Conservation (phyloP, 2,888 invertebrate genomes). For the Matsumyia berberina region DNA sequence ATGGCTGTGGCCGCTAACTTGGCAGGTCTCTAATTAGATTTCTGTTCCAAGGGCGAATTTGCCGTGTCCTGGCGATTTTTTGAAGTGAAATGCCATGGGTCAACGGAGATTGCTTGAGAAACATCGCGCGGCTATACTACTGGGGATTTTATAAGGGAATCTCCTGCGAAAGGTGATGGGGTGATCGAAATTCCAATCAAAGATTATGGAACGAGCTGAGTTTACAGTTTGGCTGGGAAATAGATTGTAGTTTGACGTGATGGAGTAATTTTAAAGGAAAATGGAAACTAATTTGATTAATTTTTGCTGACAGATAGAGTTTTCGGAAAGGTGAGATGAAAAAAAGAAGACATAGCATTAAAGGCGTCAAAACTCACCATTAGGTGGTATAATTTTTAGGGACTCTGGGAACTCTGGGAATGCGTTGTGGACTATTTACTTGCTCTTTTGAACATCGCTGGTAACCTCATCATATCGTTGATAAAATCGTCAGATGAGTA, state of each 20-base stretch:
- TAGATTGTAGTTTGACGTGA: constrained; percentile 11
- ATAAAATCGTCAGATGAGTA: no score
- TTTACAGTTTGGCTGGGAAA: constrained; percentile 6
- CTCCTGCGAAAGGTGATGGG: constrained; percentile 20
- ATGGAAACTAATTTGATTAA: constrained; percentile 16
- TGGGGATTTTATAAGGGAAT: no score
- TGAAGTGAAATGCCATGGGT: constrained; percentile 54
- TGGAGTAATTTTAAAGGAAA: constrained; percentile 1
- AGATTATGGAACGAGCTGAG: constrained; percentile 44
- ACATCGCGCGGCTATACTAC: constrained; percentile 28
- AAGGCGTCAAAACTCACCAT: no score
- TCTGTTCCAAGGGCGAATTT: constrained; percentile 66
- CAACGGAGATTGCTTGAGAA: constrained; percentile 52
- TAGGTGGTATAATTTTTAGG: no score
- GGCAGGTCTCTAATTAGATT: constrained; percentile 73
- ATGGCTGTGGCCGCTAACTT: constrained; percentile 58
- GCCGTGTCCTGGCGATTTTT: constrained; percentile 58
- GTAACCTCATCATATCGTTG: no score
- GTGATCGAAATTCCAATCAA: constrained; percentile 37
- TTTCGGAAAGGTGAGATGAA: background rate
- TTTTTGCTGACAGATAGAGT: no score
- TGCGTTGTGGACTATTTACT: no score
- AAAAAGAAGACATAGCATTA: no score
- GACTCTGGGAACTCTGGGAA: no score
- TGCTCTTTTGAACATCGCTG: no score